These are phyloP conservation scores for Kryptopterus vitreolus DNA, from an alignment of 2,797 vertebrate species.

Conservation along the genomic window DNA sequence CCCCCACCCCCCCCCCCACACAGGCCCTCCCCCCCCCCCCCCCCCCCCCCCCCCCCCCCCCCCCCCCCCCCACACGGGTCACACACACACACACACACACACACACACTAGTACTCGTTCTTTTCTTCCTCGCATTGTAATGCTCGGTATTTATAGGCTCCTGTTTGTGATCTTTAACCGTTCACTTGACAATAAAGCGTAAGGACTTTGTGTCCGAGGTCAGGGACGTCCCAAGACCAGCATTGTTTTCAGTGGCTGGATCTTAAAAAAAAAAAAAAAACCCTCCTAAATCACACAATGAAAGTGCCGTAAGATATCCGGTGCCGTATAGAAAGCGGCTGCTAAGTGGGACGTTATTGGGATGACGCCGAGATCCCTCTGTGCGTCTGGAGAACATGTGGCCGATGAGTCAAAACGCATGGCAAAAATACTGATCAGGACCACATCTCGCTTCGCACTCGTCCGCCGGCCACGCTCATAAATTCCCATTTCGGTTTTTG, in stretches of 20 bases:
- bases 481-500: slow-evolving; percentile 35
- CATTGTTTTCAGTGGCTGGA: neutral
- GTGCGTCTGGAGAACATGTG: slow-evolving; percentile 31
- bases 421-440: slow-evolving; percentile 31
- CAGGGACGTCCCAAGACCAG: neutral
- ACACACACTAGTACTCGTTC: neutral
- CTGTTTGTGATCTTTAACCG: slow-evolving; percentile 15
- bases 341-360: neutral
- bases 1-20: slow-evolving; percentile 26
- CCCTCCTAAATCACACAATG: neutral
- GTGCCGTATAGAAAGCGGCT: neutral
- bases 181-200: slow-evolving; percentile 20
- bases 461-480: slow-evolving; percentile 17
- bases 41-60: slow-evolving; percentile 29
- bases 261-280: too few species aligned
- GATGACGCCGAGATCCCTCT: slow-evolving; percentile 24
- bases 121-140: slow-evolving; percentile 34
- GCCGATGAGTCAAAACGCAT: slow-evolving; percentile 44
- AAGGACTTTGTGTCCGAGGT: neutral
- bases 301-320: too few species aligned
- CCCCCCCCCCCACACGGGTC: neutral
- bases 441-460: slow-evolving; percentile 29
- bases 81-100: neutral
- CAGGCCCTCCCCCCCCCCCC: slow-evolving; percentile 21
- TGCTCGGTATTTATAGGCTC: slow-evolving; percentile 39